These are phyloP conservation scores for Elephas maximus DNA, from an alignment of 2,113 vertebrate genomes.

Conservation along the genomic window DNA sequence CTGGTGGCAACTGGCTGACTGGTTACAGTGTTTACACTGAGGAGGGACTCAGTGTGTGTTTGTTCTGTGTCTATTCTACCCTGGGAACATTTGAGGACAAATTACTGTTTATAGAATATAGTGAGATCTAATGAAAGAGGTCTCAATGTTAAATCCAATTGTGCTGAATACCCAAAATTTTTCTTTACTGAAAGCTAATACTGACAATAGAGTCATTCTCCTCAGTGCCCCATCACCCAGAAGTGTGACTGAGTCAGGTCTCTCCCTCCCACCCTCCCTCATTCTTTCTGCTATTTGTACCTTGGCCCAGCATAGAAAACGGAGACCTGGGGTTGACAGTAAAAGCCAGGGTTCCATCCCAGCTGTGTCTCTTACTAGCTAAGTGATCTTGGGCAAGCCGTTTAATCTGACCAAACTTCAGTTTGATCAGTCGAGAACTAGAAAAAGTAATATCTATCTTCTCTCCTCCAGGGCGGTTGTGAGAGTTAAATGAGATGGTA, in stretches of 20 bases:
- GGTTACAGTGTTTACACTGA: not conserved
- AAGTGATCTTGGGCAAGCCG: not conserved
- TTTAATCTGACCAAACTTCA: not conserved
- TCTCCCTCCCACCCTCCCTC: not conserved
- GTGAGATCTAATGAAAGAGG: conserved; percentile 11
- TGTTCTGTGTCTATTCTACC: not conserved
- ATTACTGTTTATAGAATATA: conserved; percentile 39
- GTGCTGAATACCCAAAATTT: not conserved
- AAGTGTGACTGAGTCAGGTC: not conserved
- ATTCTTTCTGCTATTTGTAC: not conserved
- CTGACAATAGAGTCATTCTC: not conserved
- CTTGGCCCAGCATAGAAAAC: not conserved
- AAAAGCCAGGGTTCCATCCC: not conserved
- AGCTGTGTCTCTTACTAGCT: not conserved
- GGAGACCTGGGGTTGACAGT: not conserved
- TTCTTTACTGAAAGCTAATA: not conserved
- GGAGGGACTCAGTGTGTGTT: not conserved
- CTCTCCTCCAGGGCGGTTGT: not conserved
- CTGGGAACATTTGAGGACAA: conserved; percentile 51
- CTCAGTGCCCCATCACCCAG: not conserved
- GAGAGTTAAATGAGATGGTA: not conserved
- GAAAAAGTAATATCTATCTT: not conserved
- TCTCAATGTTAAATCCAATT: not conserved
- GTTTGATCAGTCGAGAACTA: not conserved
- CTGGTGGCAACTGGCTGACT: no score